phyloP scores from a whole-genome alignment of 2,888 invertebrate species.

The Ametastegia equiseti region DNA sequence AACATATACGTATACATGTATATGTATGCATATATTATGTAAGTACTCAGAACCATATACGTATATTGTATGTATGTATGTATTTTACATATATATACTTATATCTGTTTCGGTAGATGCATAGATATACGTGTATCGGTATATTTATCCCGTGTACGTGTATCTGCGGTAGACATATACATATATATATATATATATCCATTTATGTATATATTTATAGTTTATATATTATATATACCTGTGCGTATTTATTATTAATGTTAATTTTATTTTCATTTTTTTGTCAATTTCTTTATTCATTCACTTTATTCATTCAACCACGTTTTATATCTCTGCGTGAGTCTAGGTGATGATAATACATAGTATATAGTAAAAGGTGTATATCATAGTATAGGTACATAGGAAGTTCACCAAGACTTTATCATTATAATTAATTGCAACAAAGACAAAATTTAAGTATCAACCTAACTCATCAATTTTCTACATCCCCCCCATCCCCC shows the following conservation, averaged over 20 bases:
- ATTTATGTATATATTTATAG: neutral
- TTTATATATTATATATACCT: neutral
- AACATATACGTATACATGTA: neutral
- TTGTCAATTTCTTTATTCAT: no score
- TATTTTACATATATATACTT: neutral
- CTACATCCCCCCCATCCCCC: no score
- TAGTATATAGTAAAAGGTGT: neutral
- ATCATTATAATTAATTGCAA: neutral
- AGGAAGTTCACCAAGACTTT: neutral
- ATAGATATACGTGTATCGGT: neutral
- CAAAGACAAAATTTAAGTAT: neutral
- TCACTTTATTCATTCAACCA: no score
- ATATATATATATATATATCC: neutral
- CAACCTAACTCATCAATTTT: neutral
- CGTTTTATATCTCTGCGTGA: neutral
- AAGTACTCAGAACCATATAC: neutral
- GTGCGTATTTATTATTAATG: neutral
- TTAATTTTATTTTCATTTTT: neutral
- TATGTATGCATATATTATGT: neutral
- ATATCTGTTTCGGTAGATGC: no score
- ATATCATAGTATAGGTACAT: neutral
- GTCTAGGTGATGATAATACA: neutral
- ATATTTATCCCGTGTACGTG: neutral
- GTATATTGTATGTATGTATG: constrained; percentile 49
- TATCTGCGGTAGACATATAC: neutral